Conservation (phyloP, 2,888 invertebrate species). For the Branchipolynoe longqiensis region DNA sequence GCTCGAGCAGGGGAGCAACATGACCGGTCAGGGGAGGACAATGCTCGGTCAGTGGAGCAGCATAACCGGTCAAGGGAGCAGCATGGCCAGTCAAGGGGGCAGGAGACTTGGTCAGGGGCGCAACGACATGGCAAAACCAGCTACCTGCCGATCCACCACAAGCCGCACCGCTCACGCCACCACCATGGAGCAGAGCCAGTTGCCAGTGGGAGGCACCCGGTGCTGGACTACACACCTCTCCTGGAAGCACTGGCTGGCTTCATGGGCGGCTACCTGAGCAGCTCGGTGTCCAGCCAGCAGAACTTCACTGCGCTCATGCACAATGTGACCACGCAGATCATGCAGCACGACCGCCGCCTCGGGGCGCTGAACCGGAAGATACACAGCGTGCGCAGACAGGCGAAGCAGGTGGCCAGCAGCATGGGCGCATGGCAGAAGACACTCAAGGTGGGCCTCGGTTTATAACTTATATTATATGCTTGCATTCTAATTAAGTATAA, state of each 20-base stretch:
- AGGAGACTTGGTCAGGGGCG: too few species aligned
- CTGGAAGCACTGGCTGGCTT: not conserved
- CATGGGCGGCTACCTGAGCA: conserved; percentile 8
- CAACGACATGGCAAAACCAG: too few species aligned
- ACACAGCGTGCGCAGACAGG: conserved; percentile 1
- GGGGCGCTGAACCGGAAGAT: not conserved
- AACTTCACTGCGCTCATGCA: not conserved
- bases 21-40: too few species aligned
- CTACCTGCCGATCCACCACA: too few species aligned
- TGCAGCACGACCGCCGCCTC: not conserved
- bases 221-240: not conserved
- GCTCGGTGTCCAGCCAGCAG: not conserved
- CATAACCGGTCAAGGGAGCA: not conserved
- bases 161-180: too few species aligned
- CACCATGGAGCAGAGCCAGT: not conserved
- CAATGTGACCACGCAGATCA: conserved; percentile 2
- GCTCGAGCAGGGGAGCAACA: too few species aligned
- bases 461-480: too few species aligned
- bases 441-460: not conserved
- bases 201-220: not conserved
- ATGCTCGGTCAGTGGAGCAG: too few species aligned
- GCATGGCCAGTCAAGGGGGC: not conserved
- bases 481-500: too few species aligned
- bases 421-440: conserved; percentile 7
- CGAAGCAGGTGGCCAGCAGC: not conserved